phyloP scores from a whole-genome alignment of 2,797 vertebrate species.

The Onychomys torridus region DNA sequence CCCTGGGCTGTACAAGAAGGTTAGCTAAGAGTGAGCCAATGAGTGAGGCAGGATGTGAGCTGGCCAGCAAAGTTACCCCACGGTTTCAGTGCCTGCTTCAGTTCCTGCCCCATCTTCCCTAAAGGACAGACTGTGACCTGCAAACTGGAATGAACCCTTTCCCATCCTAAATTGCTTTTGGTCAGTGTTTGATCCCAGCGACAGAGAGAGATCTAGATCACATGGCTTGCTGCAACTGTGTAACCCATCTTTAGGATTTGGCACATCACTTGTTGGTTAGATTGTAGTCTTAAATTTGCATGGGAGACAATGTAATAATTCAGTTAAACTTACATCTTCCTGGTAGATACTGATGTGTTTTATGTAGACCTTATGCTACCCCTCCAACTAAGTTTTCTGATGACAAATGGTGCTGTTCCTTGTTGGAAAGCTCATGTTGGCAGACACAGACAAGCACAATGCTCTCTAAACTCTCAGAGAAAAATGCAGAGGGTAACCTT shows the following conservation, averaged over 20 bases:
- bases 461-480: not conserved
- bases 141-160: not conserved
- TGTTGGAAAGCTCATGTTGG: not conserved
- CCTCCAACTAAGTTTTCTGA: not conserved
- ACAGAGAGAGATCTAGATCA: not conserved
- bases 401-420: not conserved
- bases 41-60: not conserved
- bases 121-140: not conserved
- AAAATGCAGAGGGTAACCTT: not conserved
- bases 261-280: not conserved
- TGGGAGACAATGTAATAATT: not conserved
- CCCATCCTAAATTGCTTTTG: not conserved
- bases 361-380: not conserved
- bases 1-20: not conserved
- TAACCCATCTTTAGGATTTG: not conserved
- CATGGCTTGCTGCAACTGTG: not conserved
- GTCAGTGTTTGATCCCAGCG: not conserved
- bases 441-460: not conserved
- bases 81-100: not conserved
- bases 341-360: not conserved
- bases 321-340: conserved; percentile 31
- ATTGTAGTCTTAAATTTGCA: not conserved
- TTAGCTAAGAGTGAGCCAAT: not conserved
- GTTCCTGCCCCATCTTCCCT: too few relatives aligned
- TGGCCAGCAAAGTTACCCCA: too few relatives aligned